Percentiles rank a stretch among this genome's conserved stretches.
phyloP scores from a whole-genome alignment of 2,113 vertebrate species.

The Oncorhynchus keta region DNA sequence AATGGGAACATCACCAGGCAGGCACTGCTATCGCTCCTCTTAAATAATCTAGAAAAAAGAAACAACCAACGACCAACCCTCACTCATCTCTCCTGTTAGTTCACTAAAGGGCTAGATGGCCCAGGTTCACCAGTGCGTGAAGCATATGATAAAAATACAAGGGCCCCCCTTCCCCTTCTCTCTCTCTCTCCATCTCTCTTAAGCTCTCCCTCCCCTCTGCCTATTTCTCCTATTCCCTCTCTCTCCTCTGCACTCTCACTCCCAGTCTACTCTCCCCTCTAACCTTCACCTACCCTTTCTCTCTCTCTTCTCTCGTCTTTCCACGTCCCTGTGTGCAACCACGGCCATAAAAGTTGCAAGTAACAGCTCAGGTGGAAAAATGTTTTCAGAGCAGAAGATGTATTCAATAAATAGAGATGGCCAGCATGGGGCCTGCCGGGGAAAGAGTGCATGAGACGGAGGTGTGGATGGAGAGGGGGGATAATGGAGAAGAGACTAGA shows the following conservation, averaged over 20 bases:
- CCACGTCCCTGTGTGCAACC: constrained; percentile 33
- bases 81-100: constrained; percentile 89
- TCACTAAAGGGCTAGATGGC: constrained; percentile 84
- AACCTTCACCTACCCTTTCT: constrained; percentile 18
- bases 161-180: constrained; percentile 38
- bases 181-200: no score
- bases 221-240: no score
- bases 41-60: constrained; percentile 74
- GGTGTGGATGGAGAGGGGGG: constrained; percentile 90
- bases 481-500: constrained; percentile 95
- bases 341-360: constrained; percentile 90
- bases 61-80: constrained; percentile 56
- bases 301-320: constrained; percentile 42
- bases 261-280: no score
- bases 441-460: constrained; percentile 95
- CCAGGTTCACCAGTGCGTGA: constrained; percentile 87
- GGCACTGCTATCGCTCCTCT: constrained; percentile 82
- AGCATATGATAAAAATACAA: constrained; percentile 72
- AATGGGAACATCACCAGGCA: constrained; percentile 82
- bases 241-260: no score
- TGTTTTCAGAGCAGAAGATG: constrained; percentile 94
- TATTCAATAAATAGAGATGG: constrained; percentile 99
- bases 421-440: constrained; percentile 91
- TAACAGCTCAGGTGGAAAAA: constrained; percentile 99
- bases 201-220: no score